These are phyloP conservation scores for Melieria crassipennis DNA, from an alignment of 2,888 invertebrate genomes.

Conservation along the genomic window DNA sequence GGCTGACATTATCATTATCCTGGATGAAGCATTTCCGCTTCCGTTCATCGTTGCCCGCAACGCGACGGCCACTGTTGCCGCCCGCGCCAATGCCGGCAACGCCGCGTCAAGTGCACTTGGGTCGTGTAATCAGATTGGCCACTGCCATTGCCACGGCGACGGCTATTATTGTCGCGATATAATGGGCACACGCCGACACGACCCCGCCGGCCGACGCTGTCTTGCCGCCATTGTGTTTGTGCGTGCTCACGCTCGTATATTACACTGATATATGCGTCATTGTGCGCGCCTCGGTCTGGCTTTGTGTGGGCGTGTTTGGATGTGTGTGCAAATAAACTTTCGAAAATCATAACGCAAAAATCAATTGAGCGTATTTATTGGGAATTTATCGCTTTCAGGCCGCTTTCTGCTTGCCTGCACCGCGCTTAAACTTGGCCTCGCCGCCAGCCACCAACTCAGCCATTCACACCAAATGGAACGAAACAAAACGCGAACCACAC, in stretches of 20 bases:
- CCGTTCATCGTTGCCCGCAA: not conserved
- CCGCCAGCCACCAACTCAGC: not conserved
- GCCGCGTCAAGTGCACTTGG: too few relatives aligned
- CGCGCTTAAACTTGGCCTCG: conserved; percentile 13
- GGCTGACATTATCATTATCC: conserved; percentile 26
- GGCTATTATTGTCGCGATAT: not conserved
- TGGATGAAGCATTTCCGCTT: conserved; percentile 27
- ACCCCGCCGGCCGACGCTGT: not conserved
- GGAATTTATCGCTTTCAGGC: conserved; percentile 47
- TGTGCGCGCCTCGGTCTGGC: not conserved
- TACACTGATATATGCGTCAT: not conserved
- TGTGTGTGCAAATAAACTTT: not conserved
- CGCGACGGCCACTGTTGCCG: conserved; percentile 1
- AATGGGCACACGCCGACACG: not conserved
- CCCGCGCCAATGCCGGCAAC: too few relatives aligned
- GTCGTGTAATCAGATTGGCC: too few relatives aligned
- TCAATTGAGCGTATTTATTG: conserved; percentile 58
- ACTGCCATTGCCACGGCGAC: too few relatives aligned
- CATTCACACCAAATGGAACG: too few relatives aligned
- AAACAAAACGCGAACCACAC: conserved; percentile 23
- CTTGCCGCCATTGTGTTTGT: not conserved
- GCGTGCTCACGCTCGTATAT: too few relatives aligned
- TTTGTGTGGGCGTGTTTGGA: not conserved
- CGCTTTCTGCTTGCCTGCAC: conserved; percentile 15
- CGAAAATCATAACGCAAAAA: conserved; percentile 46